These are phyloP conservation scores for Pristionchus arcanus DNA, from an alignment of 2,888 invertebrate species.

Conservation along the genomic window DNA sequence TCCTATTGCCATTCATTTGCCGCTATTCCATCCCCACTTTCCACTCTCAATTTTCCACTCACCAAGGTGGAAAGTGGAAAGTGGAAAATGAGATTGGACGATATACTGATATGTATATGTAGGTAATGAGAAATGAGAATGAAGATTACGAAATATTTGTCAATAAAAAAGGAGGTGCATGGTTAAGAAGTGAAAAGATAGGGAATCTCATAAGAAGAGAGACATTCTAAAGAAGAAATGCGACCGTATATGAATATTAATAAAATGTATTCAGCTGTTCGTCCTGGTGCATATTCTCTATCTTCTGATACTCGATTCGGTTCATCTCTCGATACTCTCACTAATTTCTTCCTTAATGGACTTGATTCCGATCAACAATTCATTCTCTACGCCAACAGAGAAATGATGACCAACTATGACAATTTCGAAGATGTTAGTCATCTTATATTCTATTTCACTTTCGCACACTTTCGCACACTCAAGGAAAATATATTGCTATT, in stretches of 20 bases:
- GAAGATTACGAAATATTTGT: too few relatives aligned
- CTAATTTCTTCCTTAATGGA: slow-evolving; percentile 78
- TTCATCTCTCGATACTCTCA: slow-evolving; percentile 81
- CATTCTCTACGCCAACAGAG: slow-evolving; percentile 59
- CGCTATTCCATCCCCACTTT: too few relatives aligned
- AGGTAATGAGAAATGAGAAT: too few relatives aligned
- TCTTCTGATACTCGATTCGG: slow-evolving; percentile 81
- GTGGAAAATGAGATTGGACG: too few relatives aligned
- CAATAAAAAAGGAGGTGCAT: too few relatives aligned
- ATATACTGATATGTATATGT: too few relatives aligned
- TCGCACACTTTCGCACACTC: background rate
- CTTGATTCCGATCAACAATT: slow-evolving; percentile 26
- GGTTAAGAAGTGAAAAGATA: too few relatives aligned
- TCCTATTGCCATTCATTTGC: too few relatives aligned
- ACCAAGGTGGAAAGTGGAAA: too few relatives aligned
- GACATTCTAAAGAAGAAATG: background rate
- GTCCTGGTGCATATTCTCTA: slow-evolving; percentile 75
- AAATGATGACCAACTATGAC: slow-evolving; percentile 57
- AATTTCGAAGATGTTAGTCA: slow-evolving; percentile 56
- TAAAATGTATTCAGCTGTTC: slow-evolving; percentile 69
- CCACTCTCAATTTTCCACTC: too few relatives aligned
- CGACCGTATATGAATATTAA: too few relatives aligned
- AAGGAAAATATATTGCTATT: too few relatives aligned
- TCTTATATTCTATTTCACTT: background rate
- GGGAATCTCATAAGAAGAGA: background rate